phyloP scores from a whole-genome alignment of 2,113 vertebrate genomes.

The Drymodes brunneopygia region DNA sequence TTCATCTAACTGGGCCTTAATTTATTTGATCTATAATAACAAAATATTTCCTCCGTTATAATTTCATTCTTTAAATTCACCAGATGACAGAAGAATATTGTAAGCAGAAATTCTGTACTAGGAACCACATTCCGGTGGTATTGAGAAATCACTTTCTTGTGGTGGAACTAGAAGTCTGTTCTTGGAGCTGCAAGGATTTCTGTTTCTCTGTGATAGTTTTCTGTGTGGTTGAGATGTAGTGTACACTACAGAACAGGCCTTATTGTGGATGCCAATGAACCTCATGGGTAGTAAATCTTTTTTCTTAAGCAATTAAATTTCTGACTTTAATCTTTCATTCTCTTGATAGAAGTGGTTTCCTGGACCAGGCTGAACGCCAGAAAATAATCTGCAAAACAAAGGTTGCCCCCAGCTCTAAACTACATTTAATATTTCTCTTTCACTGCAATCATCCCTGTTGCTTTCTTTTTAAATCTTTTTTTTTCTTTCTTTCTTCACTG shows the following conservation, averaged over 20 bases:
- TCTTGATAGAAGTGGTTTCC: slow-evolving; percentile 57
- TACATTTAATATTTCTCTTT: slow-evolving; percentile 16
- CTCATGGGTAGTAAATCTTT: slow-evolving; percentile 36
- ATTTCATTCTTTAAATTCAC: slow-evolving; percentile 38
- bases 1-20: slow-evolving; percentile 7
- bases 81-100: slow-evolving; percentile 27
- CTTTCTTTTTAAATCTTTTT: neutral
- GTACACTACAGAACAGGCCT: neutral
- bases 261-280: slow-evolving; percentile 7
- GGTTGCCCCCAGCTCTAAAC: slow-evolving; percentile 23
- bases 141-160: slow-evolving; percentile 56
- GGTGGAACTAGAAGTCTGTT: slow-evolving; percentile 25
- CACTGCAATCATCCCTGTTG: neutral
- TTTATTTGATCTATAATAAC: slow-evolving; percentile 37
- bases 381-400: slow-evolving; percentile 48
- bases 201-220: neutral
- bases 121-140: slow-evolving; percentile 33
- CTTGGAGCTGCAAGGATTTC: slow-evolving; percentile 15
- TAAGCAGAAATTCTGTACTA: slow-evolving; percentile 35
- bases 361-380: slow-evolving; percentile 43
- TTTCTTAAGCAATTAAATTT: slow-evolving; percentile 48
- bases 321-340: slow-evolving; percentile 48
- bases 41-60: slow-evolving; percentile 35
- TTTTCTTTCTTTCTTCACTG: neutral
- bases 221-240: neutral